Conservation (phyloP, 2,888 invertebrate species). For the Tortricodes alternella region DNA sequence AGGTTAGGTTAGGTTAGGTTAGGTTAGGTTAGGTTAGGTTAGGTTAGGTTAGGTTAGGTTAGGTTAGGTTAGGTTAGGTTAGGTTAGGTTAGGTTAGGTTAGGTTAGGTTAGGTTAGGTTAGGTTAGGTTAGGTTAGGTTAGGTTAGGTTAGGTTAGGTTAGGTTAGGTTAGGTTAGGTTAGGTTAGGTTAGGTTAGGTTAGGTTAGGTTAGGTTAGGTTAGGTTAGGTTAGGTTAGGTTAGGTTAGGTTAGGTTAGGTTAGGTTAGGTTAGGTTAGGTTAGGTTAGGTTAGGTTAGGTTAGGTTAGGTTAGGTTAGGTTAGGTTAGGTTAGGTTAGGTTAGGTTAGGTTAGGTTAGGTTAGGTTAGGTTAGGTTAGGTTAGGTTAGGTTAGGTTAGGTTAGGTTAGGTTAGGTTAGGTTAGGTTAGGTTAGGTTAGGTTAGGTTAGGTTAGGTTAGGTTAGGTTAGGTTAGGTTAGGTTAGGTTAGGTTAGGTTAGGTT, state of each 20-base stretch:
- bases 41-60: slow-evolving; percentile 30
- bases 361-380: slow-evolving; percentile 27
- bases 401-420: slow-evolving; percentile 29
- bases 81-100: slow-evolving; percentile 24
- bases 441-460: slow-evolving; percentile 28
- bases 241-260: slow-evolving; percentile 29
- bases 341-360: slow-evolving; percentile 30
- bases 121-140: slow-evolving; percentile 29
- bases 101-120: slow-evolving; percentile 29
- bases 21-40: slow-evolving; percentile 29
- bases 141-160: slow-evolving; percentile 29
- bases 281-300: slow-evolving; percentile 30
- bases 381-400: slow-evolving; percentile 25
- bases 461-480: slow-evolving; percentile 29
- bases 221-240: slow-evolving; percentile 23
- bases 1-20: slow-evolving; percentile 28
- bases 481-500: slow-evolving; percentile 30
- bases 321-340: slow-evolving; percentile 29
- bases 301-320: slow-evolving; percentile 28
- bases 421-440: slow-evolving; percentile 30
- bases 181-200: slow-evolving; percentile 29
- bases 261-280: slow-evolving; percentile 29
- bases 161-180: slow-evolving; percentile 29
- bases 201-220: slow-evolving; percentile 29
- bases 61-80: slow-evolving; percentile 29